phyloP scores from a whole-genome alignment of 2,888 invertebrate species.

The Fabriciana adippe region DNA sequence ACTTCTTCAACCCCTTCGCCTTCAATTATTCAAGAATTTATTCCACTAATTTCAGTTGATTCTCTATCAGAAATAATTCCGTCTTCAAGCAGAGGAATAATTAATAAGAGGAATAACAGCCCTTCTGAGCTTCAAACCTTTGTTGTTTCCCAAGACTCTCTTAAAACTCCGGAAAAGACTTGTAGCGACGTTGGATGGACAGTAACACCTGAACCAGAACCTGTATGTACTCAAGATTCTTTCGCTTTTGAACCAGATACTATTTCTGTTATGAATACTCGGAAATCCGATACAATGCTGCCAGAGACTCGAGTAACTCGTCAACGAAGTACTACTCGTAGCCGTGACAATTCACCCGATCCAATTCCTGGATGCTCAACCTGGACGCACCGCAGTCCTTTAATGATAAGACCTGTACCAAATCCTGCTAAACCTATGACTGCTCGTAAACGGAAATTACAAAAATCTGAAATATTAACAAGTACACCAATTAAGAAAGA shows the following conservation, averaged over 20 bases:
- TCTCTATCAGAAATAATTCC: constrained; percentile 35
- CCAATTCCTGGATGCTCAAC: constrained; percentile 36
- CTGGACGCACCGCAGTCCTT: constrained; percentile 39
- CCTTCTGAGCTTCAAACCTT: constrained; percentile 26
- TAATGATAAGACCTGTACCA: constrained; percentile 40
- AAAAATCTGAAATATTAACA: constrained; percentile 29
- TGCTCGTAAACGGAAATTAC: too few species aligned
- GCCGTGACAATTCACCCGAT: constrained; percentile 10
- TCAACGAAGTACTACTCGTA: constrained; percentile 10
- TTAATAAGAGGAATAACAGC: too few species aligned
- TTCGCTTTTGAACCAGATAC: constrained; percentile 36
- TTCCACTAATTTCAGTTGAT: constrained; percentile 30
- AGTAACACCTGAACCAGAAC: constrained; percentile 41
- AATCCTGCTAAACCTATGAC: constrained; percentile 36
- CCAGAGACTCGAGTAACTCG: constrained; percentile 10
- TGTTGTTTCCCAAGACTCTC: too few species aligned
- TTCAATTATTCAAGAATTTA: constrained; percentile 27
- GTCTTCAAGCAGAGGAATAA: constrained; percentile 30
- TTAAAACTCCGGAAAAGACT: constrained; percentile 34
- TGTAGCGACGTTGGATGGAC: constrained; percentile 33
- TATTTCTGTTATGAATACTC: constrained; percentile 12
- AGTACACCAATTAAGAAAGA: constrained; percentile 42
- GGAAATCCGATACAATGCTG: constrained; percentile 4
- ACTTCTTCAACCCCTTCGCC: constrained; percentile 36
- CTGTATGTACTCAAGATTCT: constrained; percentile 39